Conservation (phyloP, 2,113 vertebrate species). For the Dolichallabes microphthalmus region DNA sequence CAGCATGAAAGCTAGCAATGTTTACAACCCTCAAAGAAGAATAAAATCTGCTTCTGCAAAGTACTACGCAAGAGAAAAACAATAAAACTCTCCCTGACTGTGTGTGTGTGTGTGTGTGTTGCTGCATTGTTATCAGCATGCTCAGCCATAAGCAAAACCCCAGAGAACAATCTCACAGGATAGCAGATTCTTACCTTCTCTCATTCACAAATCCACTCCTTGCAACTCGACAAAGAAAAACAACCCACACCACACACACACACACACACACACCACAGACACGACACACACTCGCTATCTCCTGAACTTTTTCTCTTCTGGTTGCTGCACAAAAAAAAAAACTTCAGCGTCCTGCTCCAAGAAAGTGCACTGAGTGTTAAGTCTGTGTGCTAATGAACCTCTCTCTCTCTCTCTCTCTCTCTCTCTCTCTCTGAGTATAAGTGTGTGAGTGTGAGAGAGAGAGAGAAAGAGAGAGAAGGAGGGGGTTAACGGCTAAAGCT, state of each 20-base stretch:
- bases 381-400: slow-evolving; percentile 41
- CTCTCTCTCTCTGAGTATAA: slow-evolving; percentile 44
- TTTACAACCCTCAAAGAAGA: not conserved
- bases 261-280: not conserved
- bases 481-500: slow-evolving; percentile 64
- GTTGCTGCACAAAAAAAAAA: not conserved
- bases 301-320: not conserved
- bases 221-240: slow-evolving; percentile 2
- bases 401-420: slow-evolving; percentile 39
- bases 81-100: not conserved
- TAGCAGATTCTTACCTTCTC: slow-evolving; percentile 69
- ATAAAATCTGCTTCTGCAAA: slow-evolving; percentile 15
- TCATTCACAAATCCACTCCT: slow-evolving; percentile 61
- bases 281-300: not conserved
- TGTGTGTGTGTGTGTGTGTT: slow-evolving; percentile 33
- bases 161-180: slow-evolving; percentile 21
- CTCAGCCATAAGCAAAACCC: slow-evolving; percentile 39
- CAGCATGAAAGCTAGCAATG: not conserved
- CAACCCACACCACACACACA: not conserved
- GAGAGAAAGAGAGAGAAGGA: slow-evolving; percentile 20
- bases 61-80: not conserved
- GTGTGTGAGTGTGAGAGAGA: slow-evolving; percentile 28
- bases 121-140: slow-evolving; percentile 64
- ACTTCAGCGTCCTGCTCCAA: slow-evolving; percentile 31
- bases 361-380: slow-evolving; percentile 30